Conservation (phyloP, 2,113 vertebrate species). For the Cryptomyrus ogoouensis region DNA sequence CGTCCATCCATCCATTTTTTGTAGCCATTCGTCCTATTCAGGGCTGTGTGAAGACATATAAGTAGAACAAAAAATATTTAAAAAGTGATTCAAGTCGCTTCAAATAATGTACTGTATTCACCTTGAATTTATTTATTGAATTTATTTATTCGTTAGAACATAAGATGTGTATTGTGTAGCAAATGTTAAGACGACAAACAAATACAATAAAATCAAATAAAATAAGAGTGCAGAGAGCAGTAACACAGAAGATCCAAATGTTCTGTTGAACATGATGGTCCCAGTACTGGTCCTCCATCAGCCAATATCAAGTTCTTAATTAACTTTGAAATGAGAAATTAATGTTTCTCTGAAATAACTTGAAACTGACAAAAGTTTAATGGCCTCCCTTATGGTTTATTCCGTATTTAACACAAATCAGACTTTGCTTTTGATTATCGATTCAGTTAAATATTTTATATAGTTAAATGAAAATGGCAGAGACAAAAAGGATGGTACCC, state of each 20-base stretch:
- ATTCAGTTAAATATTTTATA: too few relatives aligned
- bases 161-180: background rate
- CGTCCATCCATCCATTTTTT: background rate
- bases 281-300: background rate
- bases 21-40: background rate
- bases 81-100: background rate
- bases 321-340: background rate
- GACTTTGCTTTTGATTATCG: too few relatives aligned
- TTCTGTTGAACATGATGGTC: background rate
- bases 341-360: background rate
- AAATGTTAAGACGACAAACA: background rate
- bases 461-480: too few relatives aligned
- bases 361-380: too few relatives aligned
- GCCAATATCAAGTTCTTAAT: background rate
- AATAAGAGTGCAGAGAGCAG: background rate
- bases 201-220: background rate
- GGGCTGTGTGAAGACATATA: background rate
- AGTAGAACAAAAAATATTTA: background rate
- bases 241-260: background rate
- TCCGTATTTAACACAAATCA: too few relatives aligned
- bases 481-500: too few relatives aligned
- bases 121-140: background rate
- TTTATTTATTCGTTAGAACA: background rate
- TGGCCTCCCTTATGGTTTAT: too few relatives aligned
- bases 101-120: background rate